These are phyloP conservation scores for Peromyscus leucopus DNA, from an alignment of 2,113 vertebrate species.

Conservation along the genomic window DNA sequence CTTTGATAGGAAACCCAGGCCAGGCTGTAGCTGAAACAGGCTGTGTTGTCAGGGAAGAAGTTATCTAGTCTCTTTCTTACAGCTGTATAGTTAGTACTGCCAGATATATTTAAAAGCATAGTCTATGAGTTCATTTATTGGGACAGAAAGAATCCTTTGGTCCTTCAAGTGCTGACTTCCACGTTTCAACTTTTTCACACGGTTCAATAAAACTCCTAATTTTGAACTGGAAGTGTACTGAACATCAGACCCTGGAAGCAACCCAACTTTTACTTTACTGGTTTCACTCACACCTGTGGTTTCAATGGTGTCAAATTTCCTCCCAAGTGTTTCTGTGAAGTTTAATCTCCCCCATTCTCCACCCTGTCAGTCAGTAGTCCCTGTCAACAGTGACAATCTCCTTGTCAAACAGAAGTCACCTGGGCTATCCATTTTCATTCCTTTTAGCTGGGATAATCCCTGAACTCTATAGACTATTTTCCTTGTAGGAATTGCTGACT, in stretches of 20 bases:
- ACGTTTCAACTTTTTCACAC: not conserved
- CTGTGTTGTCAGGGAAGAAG: not conserved
- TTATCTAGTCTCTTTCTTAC: not conserved
- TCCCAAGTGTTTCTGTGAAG: constrained; percentile 73
- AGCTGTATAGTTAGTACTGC: not conserved
- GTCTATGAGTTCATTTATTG: not conserved
- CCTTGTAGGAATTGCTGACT: constrained; percentile 56
- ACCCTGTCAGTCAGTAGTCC: constrained; percentile 62
- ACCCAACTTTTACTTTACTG: constrained; percentile 79
- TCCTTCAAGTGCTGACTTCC: not conserved
- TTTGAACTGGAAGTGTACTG: constrained; percentile 40
- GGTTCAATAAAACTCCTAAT: not conserved
- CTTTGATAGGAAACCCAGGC: not conserved
- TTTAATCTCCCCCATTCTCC: constrained; percentile 50
- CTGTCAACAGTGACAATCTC: constrained; percentile 66
- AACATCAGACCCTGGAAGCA: constrained; percentile 35
- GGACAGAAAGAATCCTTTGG: not conserved
- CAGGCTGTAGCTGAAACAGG: not conserved
- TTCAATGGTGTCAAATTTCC: constrained; percentile 80
- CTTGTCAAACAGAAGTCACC: constrained; percentile 74
- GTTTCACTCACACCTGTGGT: constrained; percentile 83
- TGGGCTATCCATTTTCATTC: constrained; percentile 57
- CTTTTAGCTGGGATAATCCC: constrained; percentile 66
- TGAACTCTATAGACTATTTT: constrained; percentile 31
- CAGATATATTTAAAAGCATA: not conserved